Evolutionary conservation across 2,113 vertebrate genomes (phyloP).

Genomic region (Callospermophilus lateralis): DNA sequence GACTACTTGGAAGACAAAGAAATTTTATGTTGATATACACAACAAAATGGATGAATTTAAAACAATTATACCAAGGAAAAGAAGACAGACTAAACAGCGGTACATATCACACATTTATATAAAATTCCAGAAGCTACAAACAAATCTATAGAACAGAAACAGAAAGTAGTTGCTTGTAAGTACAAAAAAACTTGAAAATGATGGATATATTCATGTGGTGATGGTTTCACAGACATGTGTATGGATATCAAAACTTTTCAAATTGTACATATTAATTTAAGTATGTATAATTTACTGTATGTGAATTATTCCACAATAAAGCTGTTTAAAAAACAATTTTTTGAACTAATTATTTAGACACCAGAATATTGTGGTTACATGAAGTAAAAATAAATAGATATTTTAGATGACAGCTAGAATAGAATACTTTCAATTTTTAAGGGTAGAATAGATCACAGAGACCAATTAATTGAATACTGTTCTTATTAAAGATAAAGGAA

Average conservation of each 20-base stretch:
- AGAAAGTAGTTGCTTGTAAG: neutral
- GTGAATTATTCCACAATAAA: constrained; percentile 46
- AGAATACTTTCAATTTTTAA: constrained; percentile 3
- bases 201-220: neutral
- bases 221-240: neutral
- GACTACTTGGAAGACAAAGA: neutral
- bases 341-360: constrained; percentile 5
- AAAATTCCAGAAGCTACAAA: constrained; percentile 29
- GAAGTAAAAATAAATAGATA: constrained; percentile 46
- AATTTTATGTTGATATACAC: neutral
- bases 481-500: constrained; percentile 51
- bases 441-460: constrained; percentile 23
- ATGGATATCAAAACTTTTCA: neutral
- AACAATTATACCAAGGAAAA: constrained; percentile 35
- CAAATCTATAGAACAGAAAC: neutral
- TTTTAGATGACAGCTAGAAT: constrained; percentile 15
- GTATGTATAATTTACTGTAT: neutral
- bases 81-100: neutral
- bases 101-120: neutral
- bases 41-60: constrained; percentile 40
- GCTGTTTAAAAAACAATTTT: constrained; percentile 20
- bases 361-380: neutral
- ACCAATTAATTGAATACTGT: constrained; percentile 10
- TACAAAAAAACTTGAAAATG: neutral
- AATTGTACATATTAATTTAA: neutral